Percentiles rank a stretch among this genome's conserved stretches.
phyloP scores from a whole-genome alignment of 2,888 invertebrate genomes.

The Heliothis peltigera region DNA sequence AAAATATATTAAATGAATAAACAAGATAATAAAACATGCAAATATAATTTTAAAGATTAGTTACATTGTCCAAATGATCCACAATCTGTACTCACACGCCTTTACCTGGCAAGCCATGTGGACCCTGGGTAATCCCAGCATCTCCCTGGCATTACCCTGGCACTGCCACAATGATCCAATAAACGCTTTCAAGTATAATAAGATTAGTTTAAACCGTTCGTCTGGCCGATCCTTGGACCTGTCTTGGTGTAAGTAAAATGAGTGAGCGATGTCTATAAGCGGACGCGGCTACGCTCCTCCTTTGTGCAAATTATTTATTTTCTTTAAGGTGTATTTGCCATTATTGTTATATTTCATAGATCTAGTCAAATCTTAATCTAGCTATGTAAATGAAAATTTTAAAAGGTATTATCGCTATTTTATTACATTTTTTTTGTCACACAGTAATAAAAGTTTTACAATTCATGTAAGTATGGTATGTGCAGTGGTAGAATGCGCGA shows the following conservation, averaged over 20 bases:
- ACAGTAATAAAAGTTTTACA: too few relatives aligned
- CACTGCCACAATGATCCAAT: conserved; percentile 67
- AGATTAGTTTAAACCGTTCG: conserved; percentile 78
- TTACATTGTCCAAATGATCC: conserved; percentile 8
- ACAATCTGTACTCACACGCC: conserved; percentile 38
- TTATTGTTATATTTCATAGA: too few relatives aligned
- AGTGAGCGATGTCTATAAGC: neutral
- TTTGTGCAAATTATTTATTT: neutral
- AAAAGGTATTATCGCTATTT: too few relatives aligned
- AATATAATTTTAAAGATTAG: neutral
- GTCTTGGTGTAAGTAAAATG: conserved; percentile 47
- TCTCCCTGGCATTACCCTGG: conserved; percentile 47
- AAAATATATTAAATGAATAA: too few relatives aligned
- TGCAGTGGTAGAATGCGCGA: too few relatives aligned
- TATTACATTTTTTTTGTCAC: too few relatives aligned
- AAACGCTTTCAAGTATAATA: conserved; percentile 75
- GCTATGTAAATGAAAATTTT: too few relatives aligned
- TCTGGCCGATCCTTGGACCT: conserved; percentile 66
- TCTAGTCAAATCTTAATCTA: too few relatives aligned
- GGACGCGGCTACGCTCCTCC: neutral
- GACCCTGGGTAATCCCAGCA: conserved; percentile 29
- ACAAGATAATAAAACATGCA: too few relatives aligned
- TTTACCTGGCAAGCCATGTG: conserved; percentile 33
- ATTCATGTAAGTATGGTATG: too few relatives aligned
- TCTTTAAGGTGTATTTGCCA: too few relatives aligned